phyloP scores from a whole-genome alignment of 2,888 invertebrate genomes.

The Aphidius colemani region DNA sequence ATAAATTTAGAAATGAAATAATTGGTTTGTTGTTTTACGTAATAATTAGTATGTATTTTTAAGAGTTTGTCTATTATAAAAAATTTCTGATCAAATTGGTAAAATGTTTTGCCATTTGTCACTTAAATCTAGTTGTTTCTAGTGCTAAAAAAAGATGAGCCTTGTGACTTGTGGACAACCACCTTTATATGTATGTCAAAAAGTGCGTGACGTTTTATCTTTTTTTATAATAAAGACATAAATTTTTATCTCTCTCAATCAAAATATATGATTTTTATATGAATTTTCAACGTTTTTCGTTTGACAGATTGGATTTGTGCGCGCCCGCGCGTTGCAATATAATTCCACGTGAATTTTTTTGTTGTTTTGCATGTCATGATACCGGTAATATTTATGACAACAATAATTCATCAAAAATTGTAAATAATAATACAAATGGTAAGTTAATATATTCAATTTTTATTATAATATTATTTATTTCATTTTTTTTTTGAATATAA shows the following conservation, averaged over 20 bases:
- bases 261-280: constrained; percentile 18
- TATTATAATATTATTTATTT: constrained; percentile 3
- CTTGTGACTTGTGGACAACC: too few relatives aligned
- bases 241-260: neutral
- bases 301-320: constrained; percentile 51
- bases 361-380: constrained; percentile 33
- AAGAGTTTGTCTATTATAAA: too few relatives aligned
- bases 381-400: constrained; percentile 48
- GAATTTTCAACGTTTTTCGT: constrained; percentile 48
- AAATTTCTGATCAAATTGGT: too few relatives aligned
- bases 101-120: too few relatives aligned
- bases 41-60: too few relatives aligned
- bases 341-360: constrained; percentile 53
- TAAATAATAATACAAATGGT: constrained; percentile 44
- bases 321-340: constrained; percentile 39
- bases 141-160: too few relatives aligned
- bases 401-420: constrained; percentile 37
- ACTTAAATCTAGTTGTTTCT: too few relatives aligned
- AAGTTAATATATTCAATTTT: constrained; percentile 33
- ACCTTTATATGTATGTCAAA: too few relatives aligned
- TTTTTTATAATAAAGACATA: neutral
- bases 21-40: too few relatives aligned
- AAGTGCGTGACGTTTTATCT: too few relatives aligned
- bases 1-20: too few relatives aligned
- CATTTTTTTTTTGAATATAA: neutral